Percentiles rank a stretch among this genome's conserved stretches.
Evolutionary conservation across 2,113 vertebrate species (phyloP).

Genomic region (Megaleporinus macrocephalus): DNA sequence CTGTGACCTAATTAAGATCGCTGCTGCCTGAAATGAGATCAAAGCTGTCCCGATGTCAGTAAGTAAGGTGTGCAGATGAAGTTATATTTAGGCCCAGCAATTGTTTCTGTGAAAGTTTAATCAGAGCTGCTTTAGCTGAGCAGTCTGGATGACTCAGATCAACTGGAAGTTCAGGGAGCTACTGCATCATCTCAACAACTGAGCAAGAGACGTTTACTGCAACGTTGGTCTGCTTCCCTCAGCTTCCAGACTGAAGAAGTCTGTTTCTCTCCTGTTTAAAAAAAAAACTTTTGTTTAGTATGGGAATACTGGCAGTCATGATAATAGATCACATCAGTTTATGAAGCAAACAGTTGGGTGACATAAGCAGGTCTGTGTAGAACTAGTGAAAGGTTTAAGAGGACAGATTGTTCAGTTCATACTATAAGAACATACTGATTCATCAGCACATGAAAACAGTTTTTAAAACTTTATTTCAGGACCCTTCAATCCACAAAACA

Average conservation of each 20-base stretch:
- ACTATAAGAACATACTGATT: no score
- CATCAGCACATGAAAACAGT: no score
- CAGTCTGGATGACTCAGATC: neutral
- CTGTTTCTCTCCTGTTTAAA: neutral
- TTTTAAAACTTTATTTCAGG: no score
- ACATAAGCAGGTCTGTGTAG: neutral
- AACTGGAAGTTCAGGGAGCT: neutral
- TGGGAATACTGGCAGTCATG: neutral
- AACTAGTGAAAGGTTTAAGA: no score
- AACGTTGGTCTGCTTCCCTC: neutral
- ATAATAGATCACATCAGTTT: neutral
- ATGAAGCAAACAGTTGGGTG: neutral
- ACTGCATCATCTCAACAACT: neutral
- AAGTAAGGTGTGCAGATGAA: neutral
- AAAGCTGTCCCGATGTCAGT: neutral
- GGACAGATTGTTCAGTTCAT: no score
- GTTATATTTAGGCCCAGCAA: neutral
- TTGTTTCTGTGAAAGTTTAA: neutral
- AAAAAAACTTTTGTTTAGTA: neutral
- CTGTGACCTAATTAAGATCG: neutral
- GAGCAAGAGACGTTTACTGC: neutral
- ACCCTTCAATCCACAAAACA: no score
- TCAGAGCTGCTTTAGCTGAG: neutral
- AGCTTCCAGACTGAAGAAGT: neutral
- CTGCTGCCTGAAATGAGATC: neutral